Base-by-base conservation (phyloP, 2,888 invertebrate genomes). In the Drosophila borborema region DNA sequence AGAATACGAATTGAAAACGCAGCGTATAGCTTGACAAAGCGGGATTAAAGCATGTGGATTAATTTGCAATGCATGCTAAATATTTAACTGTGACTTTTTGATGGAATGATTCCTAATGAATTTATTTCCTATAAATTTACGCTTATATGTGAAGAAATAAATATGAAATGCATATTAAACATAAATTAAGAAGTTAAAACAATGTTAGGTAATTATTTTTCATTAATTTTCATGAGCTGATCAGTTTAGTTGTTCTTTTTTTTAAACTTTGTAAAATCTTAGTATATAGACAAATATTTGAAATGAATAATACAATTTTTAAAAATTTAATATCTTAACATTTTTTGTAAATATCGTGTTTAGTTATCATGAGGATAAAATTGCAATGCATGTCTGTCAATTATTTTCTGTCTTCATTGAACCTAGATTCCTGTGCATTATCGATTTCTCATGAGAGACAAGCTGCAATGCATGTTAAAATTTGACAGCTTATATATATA, bases 21-120 rank as follows among this genome's bases (percentile, higher is more conserved):
- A 18, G 31, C n/a, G 31, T 7, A 51, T 34, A 31, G 49, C 28
- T 31, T 34, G 12, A 51, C 31, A 31, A 49, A 49, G 10, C 34
- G 12, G 49, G 18, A 14, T 51, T 36, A 14, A 18, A 31, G n/a
- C 34, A 18, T 51, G 34, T 10, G 34, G 12, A 1, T 31, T 18
- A 7, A 51, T 51, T 51, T 51, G 51, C 34, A 51, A 51, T 36
- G 51, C 34, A 51, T 51, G 34, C 36, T 51, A 36, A 51, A 51
- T 3, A 20, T 36, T 36, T 51, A 20, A 2, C 51, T 51, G 34
- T 36, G 51, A 51, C 51, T 36, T 51, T 51, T 10, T 48, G 28
- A 48, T 48, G 48, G 6, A 28, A 28, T 28, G 28, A 28, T n/a
- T n/a, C 48, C 1, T 1, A n/a, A 8, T 16, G 3, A 48, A 48